Evolutionary conservation across 2,888 invertebrate genomes (phyloP), one percentile per base, ranked within the genome.

Genomic region (Sinhomidia bicolor): DNA sequence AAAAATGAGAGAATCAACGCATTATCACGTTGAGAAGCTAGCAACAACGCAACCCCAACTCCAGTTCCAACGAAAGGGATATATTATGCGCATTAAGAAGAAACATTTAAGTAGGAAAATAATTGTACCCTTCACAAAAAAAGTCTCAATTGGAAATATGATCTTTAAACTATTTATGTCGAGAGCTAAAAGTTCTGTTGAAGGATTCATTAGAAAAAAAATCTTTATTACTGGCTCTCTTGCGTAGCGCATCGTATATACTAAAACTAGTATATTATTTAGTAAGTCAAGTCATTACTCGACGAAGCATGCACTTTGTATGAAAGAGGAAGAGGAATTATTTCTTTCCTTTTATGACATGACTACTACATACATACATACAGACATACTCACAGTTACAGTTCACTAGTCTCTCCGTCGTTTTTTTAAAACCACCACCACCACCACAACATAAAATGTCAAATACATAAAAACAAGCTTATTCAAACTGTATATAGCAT

Each of bases 331-430:
- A 47, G 47, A 60, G 60, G 26, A 60, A 60, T 60, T 10, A 26
- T 60, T 60, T 26, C 26, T 60, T 68, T 36, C 68, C 32, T 36
- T 68, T 36, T 68, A 36, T 68, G 65, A 65, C 65, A 68, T 36
- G 36, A 6, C n/a, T 68, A 36, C 71, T 41, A 20, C 36, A n/a
- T n/a, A 10, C 1, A 47, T 47, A 12, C 47, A 14, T 47, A 12
- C 47, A 14, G 10, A 14, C 1, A n/a, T 47, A 47, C 47, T 14
- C 47, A n/a, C n/a, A n/a, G n/a, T n/a, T n/a, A n/a, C 57, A 20
- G 20, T 20, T 20, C 20, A 62, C 62, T 17, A 1, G 65, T 14
- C 2, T 32, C 4, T 32, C 4, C n/a, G 5, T 32, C 26, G 2
- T 65, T n/a, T 26, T 32, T 12, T 14, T n/a, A n/a, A n/a, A n/a